These are phyloP conservation scores for Sarcophaga caerulescens DNA, from an alignment of 2,888 invertebrate species.

Conservation along the genomic window DNA sequence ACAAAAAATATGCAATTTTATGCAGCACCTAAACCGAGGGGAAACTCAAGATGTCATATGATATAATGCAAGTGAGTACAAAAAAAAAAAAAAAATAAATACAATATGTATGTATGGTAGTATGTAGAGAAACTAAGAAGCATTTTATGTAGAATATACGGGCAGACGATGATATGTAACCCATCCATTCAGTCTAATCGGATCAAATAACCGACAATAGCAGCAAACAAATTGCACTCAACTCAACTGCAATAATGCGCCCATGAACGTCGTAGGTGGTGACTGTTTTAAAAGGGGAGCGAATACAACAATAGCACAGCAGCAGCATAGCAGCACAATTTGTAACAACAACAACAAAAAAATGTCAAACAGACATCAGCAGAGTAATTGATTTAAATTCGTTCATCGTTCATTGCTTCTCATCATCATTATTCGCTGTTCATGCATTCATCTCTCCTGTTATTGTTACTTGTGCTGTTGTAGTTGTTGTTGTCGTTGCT, in stretches of 20 bases:
- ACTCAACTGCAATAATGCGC: not conserved
- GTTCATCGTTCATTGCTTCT: not conserved
- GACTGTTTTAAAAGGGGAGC: not conserved
- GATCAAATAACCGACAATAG: conserved; percentile 42
- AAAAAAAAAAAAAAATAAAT: conserved; percentile 11
- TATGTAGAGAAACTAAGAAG: too few relatives aligned
- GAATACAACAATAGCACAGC: not conserved
- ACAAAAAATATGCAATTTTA: conserved; percentile 6
- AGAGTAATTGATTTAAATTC: conserved; percentile 51
- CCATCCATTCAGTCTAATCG: conserved; percentile 35
- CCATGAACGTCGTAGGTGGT: not conserved
- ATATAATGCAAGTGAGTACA: not conserved
- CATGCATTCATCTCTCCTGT: too few relatives aligned
- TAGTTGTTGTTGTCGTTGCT: too few relatives aligned
- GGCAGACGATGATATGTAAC: not conserved
- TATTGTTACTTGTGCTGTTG: too few relatives aligned
- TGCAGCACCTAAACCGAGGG: conserved; percentile 14
- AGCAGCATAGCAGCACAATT: not conserved
- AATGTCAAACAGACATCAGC: conserved; percentile 38
- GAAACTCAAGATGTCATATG: conserved; percentile 5
- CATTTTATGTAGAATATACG: too few relatives aligned
- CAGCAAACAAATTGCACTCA: not conserved
- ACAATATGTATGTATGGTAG: not conserved
- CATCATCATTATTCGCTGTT: not conserved
- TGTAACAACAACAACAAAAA: conserved; percentile 34